Evolutionary conservation across 2,113 vertebrate genomes (phyloP).

Genomic region (Hepsetus odoe): DNA sequence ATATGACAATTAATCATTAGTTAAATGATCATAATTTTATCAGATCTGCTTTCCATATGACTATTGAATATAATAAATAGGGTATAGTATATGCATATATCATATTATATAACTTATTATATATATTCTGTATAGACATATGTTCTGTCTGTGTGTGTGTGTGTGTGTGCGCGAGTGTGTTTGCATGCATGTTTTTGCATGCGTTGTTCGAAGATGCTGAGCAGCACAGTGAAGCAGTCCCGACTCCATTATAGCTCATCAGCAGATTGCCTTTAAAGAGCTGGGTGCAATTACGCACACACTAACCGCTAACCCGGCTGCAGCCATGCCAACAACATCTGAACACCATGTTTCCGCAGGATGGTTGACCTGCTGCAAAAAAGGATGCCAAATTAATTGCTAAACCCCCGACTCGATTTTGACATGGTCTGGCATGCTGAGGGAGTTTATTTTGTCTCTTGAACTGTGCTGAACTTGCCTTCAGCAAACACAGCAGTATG

Average conservation of each 20-base stretch:
- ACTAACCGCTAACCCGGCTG: constrained; percentile 36
- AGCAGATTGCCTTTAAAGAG: constrained; percentile 52
- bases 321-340: constrained; percentile 52
- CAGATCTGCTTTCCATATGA: no score
- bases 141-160: constrained; percentile 15
- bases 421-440: constrained; percentile 49
- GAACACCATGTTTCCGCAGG: constrained; percentile 46
- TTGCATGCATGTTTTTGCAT: constrained; percentile 15
- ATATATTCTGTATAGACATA: no score
- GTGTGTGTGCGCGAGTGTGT: constrained; percentile 15
- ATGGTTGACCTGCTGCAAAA: constrained; percentile 33
- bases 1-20: no score
- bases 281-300: constrained; percentile 44
- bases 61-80: no score
- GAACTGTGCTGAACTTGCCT: constrained; percentile 13
- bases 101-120: no score
- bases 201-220: constrained; percentile 38
- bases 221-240: constrained; percentile 34
- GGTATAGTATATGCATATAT: no score
- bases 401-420: constrained; percentile 53
- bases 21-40: no score
- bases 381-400: constrained; percentile 52
- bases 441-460: constrained; percentile 52
- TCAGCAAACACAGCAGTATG: constrained; percentile 32
- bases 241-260: constrained; percentile 54